These are phyloP conservation scores for Gryllus longicercus DNA, from an alignment of 2,888 invertebrate genomes.

Conservation along the genomic window DNA sequence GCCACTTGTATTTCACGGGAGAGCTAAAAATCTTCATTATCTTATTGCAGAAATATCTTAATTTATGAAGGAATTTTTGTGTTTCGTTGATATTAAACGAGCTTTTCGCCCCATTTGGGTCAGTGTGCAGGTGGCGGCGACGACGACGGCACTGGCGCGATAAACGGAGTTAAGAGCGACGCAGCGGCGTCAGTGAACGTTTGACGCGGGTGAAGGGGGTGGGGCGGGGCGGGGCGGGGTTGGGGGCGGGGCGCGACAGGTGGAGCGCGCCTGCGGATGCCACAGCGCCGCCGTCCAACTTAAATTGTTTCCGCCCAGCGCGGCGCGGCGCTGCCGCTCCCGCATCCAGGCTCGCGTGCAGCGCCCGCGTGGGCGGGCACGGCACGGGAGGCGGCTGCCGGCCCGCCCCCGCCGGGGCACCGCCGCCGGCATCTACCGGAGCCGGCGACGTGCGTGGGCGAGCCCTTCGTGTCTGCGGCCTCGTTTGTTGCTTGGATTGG, in stretches of 20 bases:
- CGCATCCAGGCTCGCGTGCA: not conserved
- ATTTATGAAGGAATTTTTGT: too few species aligned
- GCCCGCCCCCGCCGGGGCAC: not conserved
- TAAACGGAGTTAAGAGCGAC: too few species aligned
- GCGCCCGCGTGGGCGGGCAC: not conserved
- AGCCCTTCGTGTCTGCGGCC: not conserved
- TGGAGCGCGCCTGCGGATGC: not conserved
- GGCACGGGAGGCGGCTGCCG: not conserved
- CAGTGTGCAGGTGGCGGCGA: too few species aligned
- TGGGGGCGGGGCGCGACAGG: not conserved
- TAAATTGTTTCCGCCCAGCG: not conserved
- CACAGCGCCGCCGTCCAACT: not conserved
- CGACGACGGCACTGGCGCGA: too few species aligned
- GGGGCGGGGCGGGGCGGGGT: not conserved
- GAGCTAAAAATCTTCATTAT: too few species aligned
- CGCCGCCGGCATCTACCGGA: not conserved
- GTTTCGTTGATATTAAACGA: too few species aligned
- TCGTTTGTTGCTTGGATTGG: too few species aligned
- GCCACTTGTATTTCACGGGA: too few species aligned
- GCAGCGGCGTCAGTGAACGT: not conserved
- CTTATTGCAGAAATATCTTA: too few species aligned
- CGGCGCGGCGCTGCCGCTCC: not conserved
- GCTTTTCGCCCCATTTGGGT: too few species aligned
- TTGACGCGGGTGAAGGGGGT: not conserved
- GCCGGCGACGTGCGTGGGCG: not conserved